phyloP scores from a whole-genome alignment of 92 coral and sea anemone species.

The Phenganax marumi region DNA sequence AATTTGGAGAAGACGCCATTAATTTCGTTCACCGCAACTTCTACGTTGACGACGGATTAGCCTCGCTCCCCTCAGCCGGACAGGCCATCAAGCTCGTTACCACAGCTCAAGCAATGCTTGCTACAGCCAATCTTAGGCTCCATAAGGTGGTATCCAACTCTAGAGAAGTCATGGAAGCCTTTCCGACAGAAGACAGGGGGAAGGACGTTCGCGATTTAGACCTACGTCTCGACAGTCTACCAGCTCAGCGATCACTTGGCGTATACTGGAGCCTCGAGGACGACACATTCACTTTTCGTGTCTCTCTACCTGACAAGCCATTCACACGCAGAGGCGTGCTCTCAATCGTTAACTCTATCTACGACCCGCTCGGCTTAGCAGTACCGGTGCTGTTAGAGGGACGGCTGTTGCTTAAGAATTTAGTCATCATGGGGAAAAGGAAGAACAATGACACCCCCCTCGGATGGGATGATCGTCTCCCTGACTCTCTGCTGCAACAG shows the following conservation, averaged over 20 bases:
- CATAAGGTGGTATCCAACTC: constrained; percentile 51
- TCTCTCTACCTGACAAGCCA: constrained; percentile 33
- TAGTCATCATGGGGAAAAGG: too few species aligned
- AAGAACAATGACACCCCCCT: too few species aligned
- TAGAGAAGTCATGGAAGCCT: constrained; percentile 46
- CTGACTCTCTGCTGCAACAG: too few species aligned
- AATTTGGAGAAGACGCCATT: neutral
- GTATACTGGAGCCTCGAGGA: constrained; percentile 52
- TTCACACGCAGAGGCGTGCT: constrained; percentile 44
- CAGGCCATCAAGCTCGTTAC: constrained; percentile 22
- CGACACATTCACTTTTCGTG: constrained; percentile 30
- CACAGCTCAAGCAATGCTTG: neutral
- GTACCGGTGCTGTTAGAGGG: constrained; percentile 26
- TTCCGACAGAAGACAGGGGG: constrained; percentile 50
- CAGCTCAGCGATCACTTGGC: constrained; percentile 60
- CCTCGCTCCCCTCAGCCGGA: constrained; percentile 38
- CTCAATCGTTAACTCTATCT: constrained; percentile 30
- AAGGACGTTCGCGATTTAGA: constrained; percentile 52
- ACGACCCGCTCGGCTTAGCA: constrained; percentile 43
- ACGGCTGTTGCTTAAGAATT: neutral
- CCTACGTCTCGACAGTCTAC: constrained; percentile 52
- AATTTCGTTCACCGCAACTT: neutral
- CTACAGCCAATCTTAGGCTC: constrained; percentile 45
- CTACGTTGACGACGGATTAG: neutral
- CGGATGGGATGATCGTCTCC: too few species aligned